Evolutionary conservation across 2,888 invertebrate species (phyloP), one percentile per base, ranked within the genome.

Genomic region (Clostera curtula): DNA sequence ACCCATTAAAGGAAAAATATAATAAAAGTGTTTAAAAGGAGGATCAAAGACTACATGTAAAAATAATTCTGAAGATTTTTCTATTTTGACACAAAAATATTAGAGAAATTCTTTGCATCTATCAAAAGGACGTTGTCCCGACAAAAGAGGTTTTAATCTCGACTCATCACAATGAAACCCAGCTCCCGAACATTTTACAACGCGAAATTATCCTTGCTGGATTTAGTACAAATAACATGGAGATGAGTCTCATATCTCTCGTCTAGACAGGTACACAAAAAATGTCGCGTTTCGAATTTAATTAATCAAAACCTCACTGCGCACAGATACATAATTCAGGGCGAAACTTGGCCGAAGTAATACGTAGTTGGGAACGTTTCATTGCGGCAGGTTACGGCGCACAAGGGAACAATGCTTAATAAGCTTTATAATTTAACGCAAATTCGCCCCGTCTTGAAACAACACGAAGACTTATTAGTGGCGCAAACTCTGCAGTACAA

Each of bases 381-480:
- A 64, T 64, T 68, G 66, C 56, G 63, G 54, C 58, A 52, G 60
- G 65, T 69, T 68, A 80, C 71, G 69, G 58, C 65, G 56, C 80
- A 54, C 76, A 16, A 29, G 79, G 79, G 79, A 75, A 54, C 77
- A 56, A 73, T 77, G 68, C 60, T 64, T 77, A 73, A 75, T 79
- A 76, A 76, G 75, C 68, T 76, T 71, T 70, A 77, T 77, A 77
- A 77, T 79, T 76, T 73, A 76, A 68, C 56, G 63, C 55, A 65
- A 67, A 71, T 59, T 59, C 58, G 49, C 65, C 62, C 51, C 48
- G 49, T 42, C 50, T 49, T 37, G 43, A 36, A 57, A 52, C 48
- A 50, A 54, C 55, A 52, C 37, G 45, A 50, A 63, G 67, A 71
- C 68, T 70, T 72, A 73, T 66, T 71, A 71, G 67, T 48, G 49